Evolutionary conservation across 2,888 invertebrate species (phyloP), one percentile per base, ranked within the genome.

Genomic region (Calameuta filiformis): DNA sequence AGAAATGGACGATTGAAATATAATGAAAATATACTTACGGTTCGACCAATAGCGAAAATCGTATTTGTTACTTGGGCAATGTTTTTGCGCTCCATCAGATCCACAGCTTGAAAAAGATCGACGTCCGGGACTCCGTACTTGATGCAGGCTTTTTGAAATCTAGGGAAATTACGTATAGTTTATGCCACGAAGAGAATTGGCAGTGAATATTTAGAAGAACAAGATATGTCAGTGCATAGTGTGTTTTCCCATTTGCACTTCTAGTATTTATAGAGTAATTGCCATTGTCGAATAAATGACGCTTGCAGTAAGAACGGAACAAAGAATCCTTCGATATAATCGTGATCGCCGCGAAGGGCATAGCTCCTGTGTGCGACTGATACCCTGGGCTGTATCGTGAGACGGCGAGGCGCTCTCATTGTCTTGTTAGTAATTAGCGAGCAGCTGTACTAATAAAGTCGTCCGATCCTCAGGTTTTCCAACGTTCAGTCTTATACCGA

Each of bases 81-180:
- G 91, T 98, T 98, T 92, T 97, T 97, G 88, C 94, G 94, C 91
- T 98, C 98, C 94, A 96, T 98, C 37, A 98, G 93, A 89, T 98
- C 98, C 0, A 97, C 97, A 1, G 98, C 96, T 92, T 98, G 97
- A 93, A 98, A 98, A 15, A 96, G 93, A 89, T 98, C 98, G 1
- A 95, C 95, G 84, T 97, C 96, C 11, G 96, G 95, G 1, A 98
- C 96, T 76, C 98, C 98, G 87, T 97, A 96, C 86, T 94, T 94
- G 73, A 95, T 93, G 88, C 96, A 96, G 1, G 96, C 97, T 84
- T 95, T 95, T 86, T 97, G 95, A 90, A 98, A 97, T 89, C 96
- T 96, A 91, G 15, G 4, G 4, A 40, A 40, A 40, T 40, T 15
- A 40, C 40, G 12, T 40, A 40, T 40, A 15, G 37, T 4, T 15